Conservation (phyloP, 2,113 vertebrate genomes). For the Rhabdornis inornatus region DNA sequence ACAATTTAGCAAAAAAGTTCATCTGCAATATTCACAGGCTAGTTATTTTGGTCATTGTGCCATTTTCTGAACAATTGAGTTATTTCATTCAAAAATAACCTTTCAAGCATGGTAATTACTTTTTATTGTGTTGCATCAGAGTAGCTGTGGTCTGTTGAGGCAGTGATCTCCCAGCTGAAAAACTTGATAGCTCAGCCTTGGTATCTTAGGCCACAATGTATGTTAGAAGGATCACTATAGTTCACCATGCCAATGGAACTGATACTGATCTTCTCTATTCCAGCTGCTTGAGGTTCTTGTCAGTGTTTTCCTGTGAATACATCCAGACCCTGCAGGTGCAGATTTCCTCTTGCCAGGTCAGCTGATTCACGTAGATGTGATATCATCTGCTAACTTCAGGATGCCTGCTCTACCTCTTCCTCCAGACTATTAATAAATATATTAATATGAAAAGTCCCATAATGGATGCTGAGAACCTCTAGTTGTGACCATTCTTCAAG, state of each 20-base stretch:
- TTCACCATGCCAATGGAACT: background rate
- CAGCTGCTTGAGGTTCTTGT: background rate
- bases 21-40: background rate
- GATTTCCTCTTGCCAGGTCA: background rate
- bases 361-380: fast-evolving
- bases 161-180: background rate
- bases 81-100: background rate
- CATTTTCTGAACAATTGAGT: background rate
- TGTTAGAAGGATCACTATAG: background rate
- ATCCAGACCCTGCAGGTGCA: background rate
- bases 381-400: background rate
- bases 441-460: background rate
- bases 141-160: background rate
- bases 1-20: background rate
- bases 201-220: background rate
- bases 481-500: background rate
- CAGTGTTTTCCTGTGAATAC: background rate
- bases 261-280: background rate
- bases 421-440: background rate
- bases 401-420: background rate
- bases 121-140: background rate
- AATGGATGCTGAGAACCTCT: background rate
- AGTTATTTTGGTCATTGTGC: background rate
- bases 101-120: background rate
- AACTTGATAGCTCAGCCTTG: background rate